Evolutionary conservation across 2,113 vertebrate species (phyloP).

Genomic region (Steatornis caripensis): DNA sequence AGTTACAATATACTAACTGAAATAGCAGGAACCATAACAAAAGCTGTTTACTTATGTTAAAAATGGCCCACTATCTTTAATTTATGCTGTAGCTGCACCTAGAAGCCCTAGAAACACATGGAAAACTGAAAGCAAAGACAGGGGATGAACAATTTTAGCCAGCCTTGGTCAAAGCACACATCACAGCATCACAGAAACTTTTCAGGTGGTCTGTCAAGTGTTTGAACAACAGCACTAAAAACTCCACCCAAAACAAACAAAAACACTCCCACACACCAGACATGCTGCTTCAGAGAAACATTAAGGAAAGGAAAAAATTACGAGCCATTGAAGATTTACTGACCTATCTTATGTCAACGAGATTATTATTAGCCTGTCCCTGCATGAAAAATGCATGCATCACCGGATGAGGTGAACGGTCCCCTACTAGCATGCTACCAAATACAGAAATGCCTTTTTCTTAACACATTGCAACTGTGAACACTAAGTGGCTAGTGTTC

Average conservation of each 20-base stretch:
- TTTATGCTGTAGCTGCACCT: not conserved
- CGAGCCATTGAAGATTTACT: not conserved
- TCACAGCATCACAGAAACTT: not conserved
- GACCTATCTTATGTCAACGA: not conserved
- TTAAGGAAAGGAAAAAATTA: not conserved
- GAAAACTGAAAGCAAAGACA: not conserved
- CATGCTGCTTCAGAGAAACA: not conserved
- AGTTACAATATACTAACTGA: not conserved
- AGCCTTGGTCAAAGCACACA: not conserved
- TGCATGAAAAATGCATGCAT: not conserved
- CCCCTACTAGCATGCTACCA: not conserved
- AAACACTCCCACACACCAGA: rapidly evolving
- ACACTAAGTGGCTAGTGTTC: not conserved
- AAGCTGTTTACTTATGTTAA: not conserved
- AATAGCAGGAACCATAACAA: not conserved
- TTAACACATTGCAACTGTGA: not conserved
- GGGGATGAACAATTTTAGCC: not conserved
- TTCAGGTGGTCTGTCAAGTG: not conserved
- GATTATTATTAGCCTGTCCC: not conserved
- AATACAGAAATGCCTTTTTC: not conserved
- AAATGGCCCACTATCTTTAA: not conserved
- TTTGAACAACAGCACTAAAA: not conserved
- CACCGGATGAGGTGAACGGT: not conserved
- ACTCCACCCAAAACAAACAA: not conserved
- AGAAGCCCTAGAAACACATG: not conserved